A percentile compares a stretch with the other conserved stretches of the same genome.
Conservation (phyloP, 2,888 invertebrate species). For the Ischnus inquisitorius region DNA sequence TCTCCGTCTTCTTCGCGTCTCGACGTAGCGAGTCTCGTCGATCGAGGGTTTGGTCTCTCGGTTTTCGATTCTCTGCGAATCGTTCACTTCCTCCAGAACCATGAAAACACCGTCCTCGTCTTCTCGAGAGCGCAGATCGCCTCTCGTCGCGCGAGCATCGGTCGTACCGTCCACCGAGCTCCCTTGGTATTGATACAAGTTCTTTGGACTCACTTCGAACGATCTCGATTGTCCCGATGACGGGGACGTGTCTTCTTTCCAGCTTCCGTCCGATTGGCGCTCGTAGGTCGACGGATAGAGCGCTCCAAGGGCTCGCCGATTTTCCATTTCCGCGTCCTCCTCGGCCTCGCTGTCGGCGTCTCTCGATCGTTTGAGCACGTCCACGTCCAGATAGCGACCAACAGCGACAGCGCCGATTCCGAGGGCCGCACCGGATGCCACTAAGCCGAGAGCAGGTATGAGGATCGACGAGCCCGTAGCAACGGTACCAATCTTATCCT, state of each 20-base stretch:
- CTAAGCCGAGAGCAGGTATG: conserved; percentile 90
- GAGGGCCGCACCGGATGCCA: conserved; percentile 93
- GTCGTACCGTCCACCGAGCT: not conserved
- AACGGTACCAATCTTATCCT: conserved; percentile 89
- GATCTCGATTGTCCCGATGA: conserved; percentile 47
- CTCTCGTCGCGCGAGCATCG: not conserved
- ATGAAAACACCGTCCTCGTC: conserved; percentile 65
- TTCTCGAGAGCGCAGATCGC: conserved; percentile 36
- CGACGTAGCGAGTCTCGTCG: conserved; percentile 46
- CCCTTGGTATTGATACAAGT: not conserved
- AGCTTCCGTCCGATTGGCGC: not conserved
- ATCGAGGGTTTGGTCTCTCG: conserved; percentile 52
- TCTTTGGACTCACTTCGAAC: conserved; percentile 36
- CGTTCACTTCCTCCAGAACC: conserved; percentile 68
- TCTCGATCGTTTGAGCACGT: conserved; percentile 87
- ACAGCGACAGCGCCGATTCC: conserved; percentile 94
- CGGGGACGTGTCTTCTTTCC: not conserved
- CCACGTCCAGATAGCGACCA: conserved; percentile 90
- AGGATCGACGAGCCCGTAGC: conserved; percentile 89
- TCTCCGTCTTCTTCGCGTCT: conserved; percentile 70
- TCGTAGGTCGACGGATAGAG: conserved; percentile 24
- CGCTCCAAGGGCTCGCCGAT: conserved; percentile 86
- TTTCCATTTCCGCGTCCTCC: conserved; percentile 87
- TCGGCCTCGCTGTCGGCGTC: conserved; percentile 86
- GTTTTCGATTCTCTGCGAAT: conserved; percentile 58